Evolutionary conservation across 2,797 vertebrate species (phyloP), one percentile per base, ranked within the genome.

Genomic region (Rousettus madagascariensis): DNA sequence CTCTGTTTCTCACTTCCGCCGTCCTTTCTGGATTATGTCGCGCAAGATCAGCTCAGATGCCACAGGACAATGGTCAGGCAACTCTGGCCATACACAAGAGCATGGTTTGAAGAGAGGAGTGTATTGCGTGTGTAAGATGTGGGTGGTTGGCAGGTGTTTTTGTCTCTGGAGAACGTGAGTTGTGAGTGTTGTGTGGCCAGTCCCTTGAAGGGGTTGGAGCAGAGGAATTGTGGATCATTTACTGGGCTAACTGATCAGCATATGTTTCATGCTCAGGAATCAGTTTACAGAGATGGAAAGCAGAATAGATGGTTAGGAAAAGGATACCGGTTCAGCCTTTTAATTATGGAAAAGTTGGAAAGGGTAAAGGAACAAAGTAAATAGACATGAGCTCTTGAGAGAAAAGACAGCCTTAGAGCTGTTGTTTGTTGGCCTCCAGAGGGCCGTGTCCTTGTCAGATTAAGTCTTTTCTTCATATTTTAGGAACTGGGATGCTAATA

Each of bases 311-410:
- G 90, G 86, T 61, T 12, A 88, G 85, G 94, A 93, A 90, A 93
- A 72, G 53, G 94, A 96, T 38, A 95, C 92, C 28, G 11, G 46
- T 24, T 87, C 66, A 87, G 88, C 63, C 86, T 93, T 95, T 96
- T 86, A 97, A 97, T 97, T 96, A 97, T 97, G 92, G 93, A 96
- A 86, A 94, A 87, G 96, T 38, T 92, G 91, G 93, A 91, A 92
- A 93, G 72, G 68, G 12, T 87, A 93, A 69, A 57, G 93, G 69
- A 86, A 82, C 68, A 79, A 46, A 90, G 68, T 46, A 38, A 46
- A 43, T 7, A 53, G 51, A 15, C 6, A 1, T 8, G 24, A 36
- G 33, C 20, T 3, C 41, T 55, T 43, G 28, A 66, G 53, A 75
- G 71, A 26, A 87, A 86, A n/a, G 19, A 53, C 59, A 9, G 12